These are phyloP conservation scores for Drosophila pseudoobscura DNA, from an alignment of 1,140 invertebrate genomes.

Conservation along the genomic window DNA sequence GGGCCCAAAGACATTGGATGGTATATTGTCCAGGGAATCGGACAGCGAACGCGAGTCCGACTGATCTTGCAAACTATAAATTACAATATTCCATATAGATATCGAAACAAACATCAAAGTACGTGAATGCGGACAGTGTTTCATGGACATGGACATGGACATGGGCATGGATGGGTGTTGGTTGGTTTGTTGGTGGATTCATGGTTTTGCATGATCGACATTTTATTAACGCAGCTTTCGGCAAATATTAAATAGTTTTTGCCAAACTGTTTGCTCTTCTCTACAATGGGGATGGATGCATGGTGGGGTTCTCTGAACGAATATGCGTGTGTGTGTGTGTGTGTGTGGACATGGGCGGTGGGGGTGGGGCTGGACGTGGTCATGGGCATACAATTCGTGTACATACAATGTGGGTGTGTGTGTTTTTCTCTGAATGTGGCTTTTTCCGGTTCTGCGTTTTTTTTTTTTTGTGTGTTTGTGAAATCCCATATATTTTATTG, in stretches of 20 bases:
- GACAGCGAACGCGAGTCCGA: slow-evolving; percentile 83
- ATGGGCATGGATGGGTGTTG: slow-evolving; percentile 12
- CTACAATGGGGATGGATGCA: no score
- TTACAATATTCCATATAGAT: slow-evolving; percentile 67
- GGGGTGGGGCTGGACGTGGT: no score
- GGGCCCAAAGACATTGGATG: slow-evolving; percentile 83
- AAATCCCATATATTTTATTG: slow-evolving; percentile 38
- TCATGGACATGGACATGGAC: slow-evolving; percentile 21
- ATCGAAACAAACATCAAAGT: slow-evolving; percentile 15
- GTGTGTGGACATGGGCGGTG: not conserved
- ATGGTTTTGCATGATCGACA: no score
- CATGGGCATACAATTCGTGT: no score
- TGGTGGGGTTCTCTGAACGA: not conserved
- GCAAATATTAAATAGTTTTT: no score
- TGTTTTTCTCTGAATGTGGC: not conserved
- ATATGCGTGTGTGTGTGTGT: slow-evolving; percentile 5
- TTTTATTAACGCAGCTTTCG: no score
- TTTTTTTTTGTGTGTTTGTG: not conserved
- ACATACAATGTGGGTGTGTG: no score
- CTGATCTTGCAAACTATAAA: slow-evolving; percentile 84
- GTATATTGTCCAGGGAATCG: slow-evolving; percentile 84
- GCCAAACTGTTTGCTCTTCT: no score
- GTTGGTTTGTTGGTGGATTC: no score
- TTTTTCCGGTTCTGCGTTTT: not conserved
- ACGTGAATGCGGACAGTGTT: slow-evolving; percentile 6